Base-by-base conservation (phyloP, 2,888 invertebrate genomes). In the Polyommatus icarus region DNA sequence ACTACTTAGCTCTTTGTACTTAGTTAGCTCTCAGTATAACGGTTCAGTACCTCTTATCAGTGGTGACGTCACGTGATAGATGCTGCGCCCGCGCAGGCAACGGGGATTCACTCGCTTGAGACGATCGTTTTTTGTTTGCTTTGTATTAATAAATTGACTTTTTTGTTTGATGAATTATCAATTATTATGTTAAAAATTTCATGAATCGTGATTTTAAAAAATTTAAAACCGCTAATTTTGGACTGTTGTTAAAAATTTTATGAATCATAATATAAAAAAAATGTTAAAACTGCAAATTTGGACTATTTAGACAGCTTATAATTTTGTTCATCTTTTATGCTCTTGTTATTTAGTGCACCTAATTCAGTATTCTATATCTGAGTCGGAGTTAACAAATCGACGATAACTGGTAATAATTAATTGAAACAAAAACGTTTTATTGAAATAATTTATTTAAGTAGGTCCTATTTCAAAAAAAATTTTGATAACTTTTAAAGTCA, bases 11-110 rank as follows among this genome's bases (percentile, higher is more conserved):
- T 50, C 15, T 5, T 12, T 36, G 18, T 71, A 46, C 8, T 36
- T 10, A 40, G 20, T 18, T 12, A 40, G n/a, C 18, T 40, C 32
- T 32, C 24, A 50, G 18, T 54, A 50, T 18, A 75, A 24, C 75
- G 54, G 75, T 24, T 18, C 54, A 29, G 46, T 29, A 46, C 54
- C 75, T 54, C 75, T 75, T 75, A 75, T 75, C 75, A 29, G 18
- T 15, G 10, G 7, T 75, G 50, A 75, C 75, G 50, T 54, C 75
- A 75, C 50, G 29, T 7, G 4, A 20, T 3, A 50, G 75, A 75
- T 29, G 24, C 54, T 32, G 67, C 73, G 73, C 12, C 73, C 20
- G 24, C 24, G 24, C 15, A n/a, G 72, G 72, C 0, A 8, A 3
- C 75, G 75, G 75, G 75, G 75, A 75, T 40, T 75, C 75, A 75